These are phyloP conservation scores for Tipula unca DNA, from an alignment of 2,888 invertebrate genomes.

Conservation along the genomic window DNA sequence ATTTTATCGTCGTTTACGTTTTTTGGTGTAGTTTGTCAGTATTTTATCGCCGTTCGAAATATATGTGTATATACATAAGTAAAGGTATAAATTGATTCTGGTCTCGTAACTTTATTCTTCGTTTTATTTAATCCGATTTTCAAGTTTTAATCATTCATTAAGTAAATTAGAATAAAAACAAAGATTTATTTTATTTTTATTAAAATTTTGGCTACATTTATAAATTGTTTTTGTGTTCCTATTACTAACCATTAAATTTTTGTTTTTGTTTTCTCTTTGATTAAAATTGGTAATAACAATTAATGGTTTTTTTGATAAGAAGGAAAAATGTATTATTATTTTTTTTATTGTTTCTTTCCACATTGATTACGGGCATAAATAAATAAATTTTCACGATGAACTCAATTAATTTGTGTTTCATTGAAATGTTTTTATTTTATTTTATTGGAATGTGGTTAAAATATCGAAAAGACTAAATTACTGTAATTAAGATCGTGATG, in stretches of 20 bases:
- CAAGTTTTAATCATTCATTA: slow-evolving; percentile 8
- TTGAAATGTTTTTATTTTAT: neutral
- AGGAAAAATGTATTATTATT: neutral
- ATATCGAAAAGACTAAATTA: neutral
- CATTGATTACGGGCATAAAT: neutral
- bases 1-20: neutral
- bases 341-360: neutral
- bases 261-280: neutral
- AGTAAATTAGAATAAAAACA: neutral
- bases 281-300: neutral
- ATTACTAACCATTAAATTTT: neutral
- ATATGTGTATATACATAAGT: too few relatives aligned
- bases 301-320: neutral
- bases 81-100: neutral
- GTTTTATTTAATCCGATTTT: neutral
- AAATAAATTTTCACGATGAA: neutral
- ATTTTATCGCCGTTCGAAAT: neutral
- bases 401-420: neutral
- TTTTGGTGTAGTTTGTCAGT: neutral
- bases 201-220: neutral
- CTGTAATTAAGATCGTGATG: neutral
- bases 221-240: neutral
- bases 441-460: neutral
- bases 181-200: neutral
- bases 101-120: neutral